phyloP scores from a whole-genome alignment of 2,888 invertebrate species.

The Chaetoderma sp. region DNA sequence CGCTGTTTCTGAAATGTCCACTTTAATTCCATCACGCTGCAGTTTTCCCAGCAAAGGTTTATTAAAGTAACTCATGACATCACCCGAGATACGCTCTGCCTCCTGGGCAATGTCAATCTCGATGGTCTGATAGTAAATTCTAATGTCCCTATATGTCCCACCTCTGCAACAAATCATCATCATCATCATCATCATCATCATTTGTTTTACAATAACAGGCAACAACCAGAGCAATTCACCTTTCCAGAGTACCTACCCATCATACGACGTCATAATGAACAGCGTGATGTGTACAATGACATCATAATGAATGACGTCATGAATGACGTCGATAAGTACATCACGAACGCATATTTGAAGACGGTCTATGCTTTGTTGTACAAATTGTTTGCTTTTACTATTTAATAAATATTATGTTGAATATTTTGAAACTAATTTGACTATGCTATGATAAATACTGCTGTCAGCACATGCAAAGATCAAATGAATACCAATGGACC shows the following conservation, averaged over 20 bases:
- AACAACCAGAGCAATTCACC: too few species aligned
- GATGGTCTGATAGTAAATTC: constrained; percentile 54
- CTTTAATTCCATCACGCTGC: constrained; percentile 27
- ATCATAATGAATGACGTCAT: too few species aligned
- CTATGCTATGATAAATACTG: neutral
- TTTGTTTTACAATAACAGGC: neutral
- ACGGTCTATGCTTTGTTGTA: too few species aligned
- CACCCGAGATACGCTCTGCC: constrained; percentile 31
- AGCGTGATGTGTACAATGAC: too few species aligned
- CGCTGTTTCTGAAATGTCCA: constrained; percentile 30
- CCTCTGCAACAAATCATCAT: constrained; percentile 47
- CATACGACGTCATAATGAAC: too few species aligned
- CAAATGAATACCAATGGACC: neutral
- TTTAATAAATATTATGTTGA: too few species aligned
- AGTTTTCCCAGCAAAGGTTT: constrained; percentile 36
- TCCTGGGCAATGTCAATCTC: constrained; percentile 36
- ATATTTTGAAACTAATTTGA: too few species aligned
- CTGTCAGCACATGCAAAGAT: neutral
- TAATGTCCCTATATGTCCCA: constrained; percentile 56
- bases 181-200: too few species aligned
- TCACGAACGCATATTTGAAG: too few species aligned
- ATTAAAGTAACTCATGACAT: constrained; percentile 38
- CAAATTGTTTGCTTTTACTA: too few species aligned
- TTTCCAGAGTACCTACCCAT: too few species aligned
- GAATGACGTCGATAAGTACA: too few species aligned